phyloP scores from a whole-genome alignment of 2,888 invertebrate species.

The Amphimallon solstitiale region DNA sequence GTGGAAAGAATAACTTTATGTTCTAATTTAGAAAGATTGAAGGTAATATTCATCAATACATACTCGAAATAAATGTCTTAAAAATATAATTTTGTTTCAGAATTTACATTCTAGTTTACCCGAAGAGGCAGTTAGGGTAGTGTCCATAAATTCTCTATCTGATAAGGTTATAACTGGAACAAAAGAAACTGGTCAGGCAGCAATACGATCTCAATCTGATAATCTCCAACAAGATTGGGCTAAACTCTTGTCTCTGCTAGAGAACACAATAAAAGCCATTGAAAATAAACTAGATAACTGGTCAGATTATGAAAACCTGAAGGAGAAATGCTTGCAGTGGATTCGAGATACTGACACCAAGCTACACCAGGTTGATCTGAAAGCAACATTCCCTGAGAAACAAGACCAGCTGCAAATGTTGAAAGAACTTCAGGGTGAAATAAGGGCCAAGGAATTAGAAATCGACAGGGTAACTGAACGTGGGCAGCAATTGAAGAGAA shows the following conservation, averaged over 20 bases:
- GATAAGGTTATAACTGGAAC: constrained; percentile 92
- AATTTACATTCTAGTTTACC: constrained; percentile 81
- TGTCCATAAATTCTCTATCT: constrained; percentile 82
- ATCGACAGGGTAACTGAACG: constrained; percentile 92
- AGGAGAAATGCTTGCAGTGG: constrained; percentile 88
- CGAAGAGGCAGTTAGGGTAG: constrained; percentile 87
- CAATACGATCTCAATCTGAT: constrained; percentile 88
- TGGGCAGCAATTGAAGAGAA: constrained; percentile 83
- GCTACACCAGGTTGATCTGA: constrained; percentile 91
- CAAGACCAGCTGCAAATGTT: constrained; percentile 77
- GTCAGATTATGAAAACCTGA: constrained; percentile 89
- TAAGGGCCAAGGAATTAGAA: constrained; percentile 83
- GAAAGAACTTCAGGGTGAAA: constrained; percentile 78
- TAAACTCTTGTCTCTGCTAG: constrained; percentile 78
- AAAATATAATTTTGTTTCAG: constrained; percentile 53
- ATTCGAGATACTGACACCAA: constrained; percentile 87
- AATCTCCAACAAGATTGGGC: constrained; percentile 92
- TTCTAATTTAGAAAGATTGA: constrained; percentile 86
- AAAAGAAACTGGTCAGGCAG: constrained; percentile 81
- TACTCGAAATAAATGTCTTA: constrained; percentile 8
- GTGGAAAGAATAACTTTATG: constrained; percentile 86
- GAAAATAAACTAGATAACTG: constrained; percentile 89
- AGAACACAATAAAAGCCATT: constrained; percentile 80
- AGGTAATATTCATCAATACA: constrained; percentile 56
- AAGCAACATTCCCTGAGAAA: constrained; percentile 84